Evolutionary conservation across 2,888 invertebrate genomes (phyloP), one percentile per base, ranked within the genome.

Genomic region (Acrobeloides nanus): DNA sequence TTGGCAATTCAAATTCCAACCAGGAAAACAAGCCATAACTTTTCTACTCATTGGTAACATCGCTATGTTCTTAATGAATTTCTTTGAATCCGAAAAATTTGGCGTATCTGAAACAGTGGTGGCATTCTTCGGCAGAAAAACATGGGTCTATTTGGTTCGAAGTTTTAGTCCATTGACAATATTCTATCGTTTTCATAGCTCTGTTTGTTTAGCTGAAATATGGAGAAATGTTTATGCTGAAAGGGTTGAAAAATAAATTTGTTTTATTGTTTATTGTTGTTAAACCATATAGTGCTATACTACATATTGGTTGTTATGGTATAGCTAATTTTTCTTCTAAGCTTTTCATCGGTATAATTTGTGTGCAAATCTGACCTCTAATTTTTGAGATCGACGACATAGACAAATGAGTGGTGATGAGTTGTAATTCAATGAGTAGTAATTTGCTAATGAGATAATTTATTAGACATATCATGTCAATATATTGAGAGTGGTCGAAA

Each of bases 61-160:
- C 12, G 81, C 82, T 0, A 75, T 83, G 31, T 83, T 83, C 81
- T 78, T 82, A 1, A 80, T 82, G 61, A 82, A 82, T 57, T 80
- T 82, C 20, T 81, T 83, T 51, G 81, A 82, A 59, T 80, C 81
- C 33, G 81, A 82, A 64, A 81, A 81, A 62, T 81, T 81, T 69
- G 77, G 81, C 41, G 80, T 70, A 8, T 61, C 62, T n/a, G 69
- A 70, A 35, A 59, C 64, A 20, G 62, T 69, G 24, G 64, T 68
- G n/a, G 63, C 78, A 41, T 83, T 82, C 74, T 82, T 81, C 66
- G 82, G 82, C 0, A 77, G 80, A 17, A 74, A 82, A 10, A 78
- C 81, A 1, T 83, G 83, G 83, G 81, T 81, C 32, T 78, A 83
- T 32, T 76, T 83, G 43, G 81, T 81, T 0, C 77, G 82, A 46